Base-by-base conservation (phyloP, 2,113 vertebrate genomes). In the Anthoscopus minutus region DNA sequence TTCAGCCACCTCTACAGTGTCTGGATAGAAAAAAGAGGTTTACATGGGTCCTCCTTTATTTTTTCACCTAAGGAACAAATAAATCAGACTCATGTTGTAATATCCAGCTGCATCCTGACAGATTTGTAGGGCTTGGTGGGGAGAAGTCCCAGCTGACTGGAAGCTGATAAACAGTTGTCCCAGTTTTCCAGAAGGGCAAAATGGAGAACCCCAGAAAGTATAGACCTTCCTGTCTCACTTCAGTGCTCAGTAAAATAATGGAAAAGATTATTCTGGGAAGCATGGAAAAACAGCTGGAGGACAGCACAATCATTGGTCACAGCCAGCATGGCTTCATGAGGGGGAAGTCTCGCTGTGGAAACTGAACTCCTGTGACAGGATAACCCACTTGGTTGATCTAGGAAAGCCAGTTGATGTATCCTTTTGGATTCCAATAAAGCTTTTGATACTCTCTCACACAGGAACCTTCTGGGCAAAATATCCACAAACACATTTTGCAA, bases 161-260 rank as follows among this genome's bases (percentile, higher is more conserved):
- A 53, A 58, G 28, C 9, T 45, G 38, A 10, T 0, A 0, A 88
- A 51, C 5, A 50, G n/a, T 18, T 33, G 19, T 45, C 51, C 5
- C 9, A 16, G 5, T 58, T 81, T 81, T 53, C 38, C 66, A 66
- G 27, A 66, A 66, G 28, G n/a, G 5, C 27, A 50, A 72, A 31
- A 65, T 24, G 27, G 28, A 57, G 44, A 56, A 13, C 21, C 25
- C 14, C 30, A 37, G 44, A 19, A 73, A 65, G 22, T 37, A 50
- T 8, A 20, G 31, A 8, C 23, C 44, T 60, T 7, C 17, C 23
- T 66, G 23, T 45, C 22, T 44, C 9, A 16, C 33, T 81, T 51
- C 28, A 30, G 9, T 53, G 28, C 33, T 38, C n/a, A 57, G 13
- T 21, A 88, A 66, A 81, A 38, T 73, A 0, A n/a, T 15, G 13